Conservation (phyloP, 1,140 invertebrate species). For the Drosophila equinoxialis region DNA sequence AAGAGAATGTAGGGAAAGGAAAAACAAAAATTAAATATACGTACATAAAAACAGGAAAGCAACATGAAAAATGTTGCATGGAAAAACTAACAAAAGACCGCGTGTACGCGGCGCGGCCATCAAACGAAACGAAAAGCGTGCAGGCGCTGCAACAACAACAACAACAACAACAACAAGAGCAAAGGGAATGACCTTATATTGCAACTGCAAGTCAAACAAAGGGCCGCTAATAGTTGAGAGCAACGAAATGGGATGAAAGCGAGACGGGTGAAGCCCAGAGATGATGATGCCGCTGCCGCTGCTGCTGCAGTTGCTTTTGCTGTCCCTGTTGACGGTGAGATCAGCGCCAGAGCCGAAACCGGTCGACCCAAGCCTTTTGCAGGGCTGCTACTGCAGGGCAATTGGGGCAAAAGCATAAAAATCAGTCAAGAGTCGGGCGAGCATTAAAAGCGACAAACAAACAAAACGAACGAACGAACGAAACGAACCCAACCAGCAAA, state of each 20-base stretch:
- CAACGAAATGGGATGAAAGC: slow-evolving; percentile 27
- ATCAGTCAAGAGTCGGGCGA: slow-evolving; percentile 77
- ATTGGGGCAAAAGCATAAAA: slow-evolving; percentile 81
- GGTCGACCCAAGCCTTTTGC: slow-evolving; percentile 45
- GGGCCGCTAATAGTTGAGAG: slow-evolving; percentile 66
- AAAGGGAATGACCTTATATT: slow-evolving; percentile 80
- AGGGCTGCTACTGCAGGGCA: slow-evolving; percentile 68
- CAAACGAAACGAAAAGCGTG: slow-evolving; percentile 80
- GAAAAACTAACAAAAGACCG: slow-evolving; percentile 78
- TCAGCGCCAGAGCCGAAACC: slow-evolving; percentile 56
- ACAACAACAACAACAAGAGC: slow-evolving; percentile 57
- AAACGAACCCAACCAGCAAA: slow-evolving; percentile 50
- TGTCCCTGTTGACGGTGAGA: slow-evolving; percentile 47
- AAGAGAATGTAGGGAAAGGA: neutral
- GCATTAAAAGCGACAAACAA: slow-evolving; percentile 81
- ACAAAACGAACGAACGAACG: slow-evolving; percentile 55
- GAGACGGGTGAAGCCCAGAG: slow-evolving; percentile 1
- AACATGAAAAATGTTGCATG: slow-evolving; percentile 49
- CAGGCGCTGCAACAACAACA: slow-evolving; percentile 43
- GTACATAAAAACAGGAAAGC: neutral
- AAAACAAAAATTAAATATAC: slow-evolving; percentile 24
- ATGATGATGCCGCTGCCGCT: slow-evolving; percentile 6
- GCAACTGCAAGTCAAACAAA: slow-evolving; percentile 79
- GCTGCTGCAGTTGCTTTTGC: slow-evolving; percentile 6
- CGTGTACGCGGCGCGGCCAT: slow-evolving; percentile 67